Conservation (phyloP, 2,113 vertebrate genomes). For the Myrmophylax atrothorax region DNA sequence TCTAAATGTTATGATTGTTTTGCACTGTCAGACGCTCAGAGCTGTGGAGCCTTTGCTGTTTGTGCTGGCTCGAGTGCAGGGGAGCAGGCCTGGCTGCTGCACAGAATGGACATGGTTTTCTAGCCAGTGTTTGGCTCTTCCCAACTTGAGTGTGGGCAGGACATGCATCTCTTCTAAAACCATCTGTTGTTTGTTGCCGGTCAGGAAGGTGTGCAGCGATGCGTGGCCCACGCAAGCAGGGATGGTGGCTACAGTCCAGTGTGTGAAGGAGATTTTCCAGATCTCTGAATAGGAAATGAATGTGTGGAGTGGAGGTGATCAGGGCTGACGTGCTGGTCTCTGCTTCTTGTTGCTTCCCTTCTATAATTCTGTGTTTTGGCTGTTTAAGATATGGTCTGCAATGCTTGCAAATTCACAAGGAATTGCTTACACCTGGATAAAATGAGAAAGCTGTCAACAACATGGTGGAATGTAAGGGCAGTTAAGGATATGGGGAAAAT, state of each 20-base stretch:
- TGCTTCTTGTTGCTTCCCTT: neutral
- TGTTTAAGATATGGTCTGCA: neutral
- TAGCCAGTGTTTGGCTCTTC: neutral
- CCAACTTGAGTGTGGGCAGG: neutral
- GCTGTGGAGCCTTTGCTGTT: neutral
- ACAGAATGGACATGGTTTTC: neutral
- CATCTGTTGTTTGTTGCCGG: slow-evolving; percentile 3
- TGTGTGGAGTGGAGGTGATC: neutral
- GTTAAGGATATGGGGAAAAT: neutral
- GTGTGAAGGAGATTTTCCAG: neutral
- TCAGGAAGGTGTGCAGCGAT: neutral
- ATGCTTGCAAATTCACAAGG: neutral
- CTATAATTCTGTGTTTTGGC: neutral
- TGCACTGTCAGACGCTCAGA: neutral
- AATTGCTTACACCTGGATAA: neutral
- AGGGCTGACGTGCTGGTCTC: fast-evolving
- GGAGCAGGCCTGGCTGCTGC: neutral
- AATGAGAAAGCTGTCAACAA: neutral
- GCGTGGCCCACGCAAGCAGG: neutral
- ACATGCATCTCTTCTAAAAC: neutral
- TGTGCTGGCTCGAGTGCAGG: neutral
- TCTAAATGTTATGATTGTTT: neutral
- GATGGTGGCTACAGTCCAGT: neutral
- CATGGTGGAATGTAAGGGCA: neutral
- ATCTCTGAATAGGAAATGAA: neutral